A percentile compares a stretch with the other conserved stretches of the same genome.
phyloP scores from a whole-genome alignment of 2,113 vertebrate species.

The Loxodonta africana region DNA sequence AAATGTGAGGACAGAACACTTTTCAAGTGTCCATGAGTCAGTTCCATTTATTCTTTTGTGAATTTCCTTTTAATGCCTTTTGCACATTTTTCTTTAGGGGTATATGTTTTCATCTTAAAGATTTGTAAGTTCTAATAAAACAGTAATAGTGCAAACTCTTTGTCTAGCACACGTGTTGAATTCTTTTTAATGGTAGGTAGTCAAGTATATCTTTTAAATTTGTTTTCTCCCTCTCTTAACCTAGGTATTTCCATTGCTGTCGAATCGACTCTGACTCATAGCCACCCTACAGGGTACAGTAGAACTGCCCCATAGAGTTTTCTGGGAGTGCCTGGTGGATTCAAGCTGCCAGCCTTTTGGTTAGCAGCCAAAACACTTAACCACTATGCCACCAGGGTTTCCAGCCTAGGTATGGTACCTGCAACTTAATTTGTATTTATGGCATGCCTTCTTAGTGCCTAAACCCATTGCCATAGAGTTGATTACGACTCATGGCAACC shows the following conservation, averaged over 20 bases:
- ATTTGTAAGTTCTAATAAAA: constrained; percentile 9
- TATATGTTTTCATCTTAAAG: constrained; percentile 34
- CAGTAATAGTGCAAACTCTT: background rate
- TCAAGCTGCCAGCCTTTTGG: too few relatives aligned
- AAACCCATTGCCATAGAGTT: too few relatives aligned
- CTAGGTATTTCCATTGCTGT: too few relatives aligned
- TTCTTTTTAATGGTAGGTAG: constrained; percentile 18
- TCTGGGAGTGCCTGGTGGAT: too few relatives aligned
- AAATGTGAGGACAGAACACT: background rate
- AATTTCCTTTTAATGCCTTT: background rate
- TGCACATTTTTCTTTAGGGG: constrained; percentile 16
- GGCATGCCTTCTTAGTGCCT: background rate
- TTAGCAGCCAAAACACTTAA: too few relatives aligned
- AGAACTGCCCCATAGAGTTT: too few relatives aligned
- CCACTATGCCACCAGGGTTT: too few relatives aligned
- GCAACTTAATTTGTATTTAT: background rate
- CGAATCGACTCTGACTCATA: too few relatives aligned
- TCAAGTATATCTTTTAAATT: background rate
- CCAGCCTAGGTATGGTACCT: too few relatives aligned
- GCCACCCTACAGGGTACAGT: too few relatives aligned
- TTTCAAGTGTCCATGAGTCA: background rate
- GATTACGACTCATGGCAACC: too few relatives aligned
- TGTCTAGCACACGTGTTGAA: background rate
- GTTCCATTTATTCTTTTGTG: constrained; percentile 34
- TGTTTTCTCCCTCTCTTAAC: background rate